These are phyloP conservation scores for Sphaerophoria taeniata DNA, from an alignment of 2,888 invertebrate species.

Conservation along the genomic window DNA sequence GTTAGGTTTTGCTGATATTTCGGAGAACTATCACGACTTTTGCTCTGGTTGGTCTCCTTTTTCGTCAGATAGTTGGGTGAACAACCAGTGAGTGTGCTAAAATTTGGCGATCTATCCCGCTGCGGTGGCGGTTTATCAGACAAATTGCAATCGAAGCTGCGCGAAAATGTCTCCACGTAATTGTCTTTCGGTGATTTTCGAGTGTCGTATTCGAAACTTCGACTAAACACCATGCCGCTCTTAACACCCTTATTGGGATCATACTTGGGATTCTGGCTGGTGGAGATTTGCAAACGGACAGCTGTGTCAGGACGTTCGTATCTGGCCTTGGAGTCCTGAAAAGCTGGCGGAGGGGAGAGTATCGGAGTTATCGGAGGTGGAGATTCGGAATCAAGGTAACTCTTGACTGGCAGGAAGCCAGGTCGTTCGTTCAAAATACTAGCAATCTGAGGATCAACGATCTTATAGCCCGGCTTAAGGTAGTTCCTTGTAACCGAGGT, in stretches of 20 bases:
- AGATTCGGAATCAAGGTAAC: conserved; percentile 82
- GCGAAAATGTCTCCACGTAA: conserved; percentile 82
- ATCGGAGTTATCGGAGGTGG: conserved; percentile 88
- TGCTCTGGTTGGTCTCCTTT: conserved; percentile 79
- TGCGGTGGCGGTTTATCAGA: conserved; percentile 79
- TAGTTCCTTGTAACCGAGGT: conserved; percentile 75
- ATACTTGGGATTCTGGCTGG: conserved; percentile 81
- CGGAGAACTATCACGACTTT: conserved; percentile 81
- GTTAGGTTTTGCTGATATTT: conserved; percentile 80
- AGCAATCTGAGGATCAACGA: conserved; percentile 81
- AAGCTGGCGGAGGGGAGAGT: conserved; percentile 88
- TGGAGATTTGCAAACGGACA: conserved; percentile 81
- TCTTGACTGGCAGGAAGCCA: conserved; percentile 82
- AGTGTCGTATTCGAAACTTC: conserved; percentile 82
- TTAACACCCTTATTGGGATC: conserved; percentile 70
- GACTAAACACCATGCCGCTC: conserved; percentile 82
- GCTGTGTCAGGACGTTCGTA: conserved; percentile 77
- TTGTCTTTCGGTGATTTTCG: conserved; percentile 79
- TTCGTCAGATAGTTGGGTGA: conserved; percentile 82
- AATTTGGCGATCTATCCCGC: conserved; percentile 81
- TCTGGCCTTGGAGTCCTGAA: conserved; percentile 84
- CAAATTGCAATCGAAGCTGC: conserved; percentile 82
- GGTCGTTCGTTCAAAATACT: conserved; percentile 82
- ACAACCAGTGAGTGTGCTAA: conserved; percentile 81
- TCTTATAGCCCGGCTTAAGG: conserved; percentile 81